Evolutionary conservation across 2,797 vertebrate species (phyloP).

Genomic region (Argentina silus): DNA sequence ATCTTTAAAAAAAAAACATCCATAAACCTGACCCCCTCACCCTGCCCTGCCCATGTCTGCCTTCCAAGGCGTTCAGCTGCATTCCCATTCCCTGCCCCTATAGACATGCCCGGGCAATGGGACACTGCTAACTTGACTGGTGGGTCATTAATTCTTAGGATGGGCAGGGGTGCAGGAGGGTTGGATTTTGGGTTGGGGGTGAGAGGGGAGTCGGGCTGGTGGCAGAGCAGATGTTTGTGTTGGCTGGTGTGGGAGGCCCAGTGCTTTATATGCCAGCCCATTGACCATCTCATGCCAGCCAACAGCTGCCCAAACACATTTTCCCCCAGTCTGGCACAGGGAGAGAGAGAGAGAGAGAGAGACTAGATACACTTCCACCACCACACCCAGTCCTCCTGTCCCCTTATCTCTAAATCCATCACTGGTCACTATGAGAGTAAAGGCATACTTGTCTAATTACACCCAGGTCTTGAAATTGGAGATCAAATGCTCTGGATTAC

Average conservation of each 20-base stretch:
- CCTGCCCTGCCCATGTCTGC: constrained; percentile 47
- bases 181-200: constrained; percentile 66
- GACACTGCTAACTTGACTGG: constrained; percentile 69
- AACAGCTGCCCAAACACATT: constrained; percentile 75
- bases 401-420: constrained; percentile 8
- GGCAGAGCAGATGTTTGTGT: constrained; percentile 78
- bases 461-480: background rate
- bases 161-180: constrained; percentile 56
- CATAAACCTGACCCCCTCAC: constrained; percentile 45
- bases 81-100: constrained; percentile 41
- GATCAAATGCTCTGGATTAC: background rate
- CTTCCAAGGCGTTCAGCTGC: constrained; percentile 45
- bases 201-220: constrained; percentile 61
- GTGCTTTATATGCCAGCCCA: constrained; percentile 63
- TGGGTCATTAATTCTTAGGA: constrained; percentile 73
- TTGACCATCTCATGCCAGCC: constrained; percentile 69
- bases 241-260: constrained; percentile 61
- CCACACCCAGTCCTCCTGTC: constrained; percentile 24
- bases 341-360: constrained; percentile 29
- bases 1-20: too few relatives aligned
- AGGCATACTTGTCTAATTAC: background rate
- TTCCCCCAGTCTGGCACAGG: constrained; percentile 59
- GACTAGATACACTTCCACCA: constrained; percentile 47
- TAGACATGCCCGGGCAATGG: constrained; percentile 59
- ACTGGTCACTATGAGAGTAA: background rate